Percentiles rank a stretch among this genome's conserved stretches.
These are phyloP conservation scores for Zapornia atra DNA, from an alignment of 2,113 vertebrate genomes.

Conservation along the genomic window DNA sequence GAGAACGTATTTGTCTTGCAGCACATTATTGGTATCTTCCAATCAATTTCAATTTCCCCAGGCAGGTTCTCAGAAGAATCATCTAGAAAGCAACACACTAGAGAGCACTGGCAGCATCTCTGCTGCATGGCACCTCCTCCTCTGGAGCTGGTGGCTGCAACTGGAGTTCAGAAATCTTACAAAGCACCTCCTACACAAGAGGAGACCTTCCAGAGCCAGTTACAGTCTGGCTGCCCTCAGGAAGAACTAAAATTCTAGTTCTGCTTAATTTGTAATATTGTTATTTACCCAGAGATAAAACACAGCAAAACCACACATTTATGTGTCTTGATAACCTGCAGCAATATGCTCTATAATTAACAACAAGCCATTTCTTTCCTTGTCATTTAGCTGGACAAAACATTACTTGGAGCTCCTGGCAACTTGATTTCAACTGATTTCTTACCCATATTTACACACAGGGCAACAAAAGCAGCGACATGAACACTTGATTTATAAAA, in stretches of 20 bases:
- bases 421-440: neutral
- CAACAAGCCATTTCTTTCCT: neutral
- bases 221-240: no score
- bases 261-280: neutral
- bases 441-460: neutral
- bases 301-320: neutral
- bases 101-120: neutral
- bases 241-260: neutral
- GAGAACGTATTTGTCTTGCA: neutral
- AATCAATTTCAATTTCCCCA: neutral
- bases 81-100: neutral
- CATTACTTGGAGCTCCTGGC: neutral
- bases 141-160: neutral
- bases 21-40: neutral
- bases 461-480: neutral
- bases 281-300: neutral
- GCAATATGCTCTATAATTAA: neutral
- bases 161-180: neutral
- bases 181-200: neutral
- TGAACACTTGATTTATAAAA: neutral
- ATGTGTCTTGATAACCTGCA: neutral
- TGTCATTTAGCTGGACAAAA: neutral
- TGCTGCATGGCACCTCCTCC: neutral
- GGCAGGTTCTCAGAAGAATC: neutral
- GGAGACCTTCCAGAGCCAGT: neutral